Conservation (phyloP, 2,888 invertebrate genomes). For the Cantharis flavilabris region DNA sequence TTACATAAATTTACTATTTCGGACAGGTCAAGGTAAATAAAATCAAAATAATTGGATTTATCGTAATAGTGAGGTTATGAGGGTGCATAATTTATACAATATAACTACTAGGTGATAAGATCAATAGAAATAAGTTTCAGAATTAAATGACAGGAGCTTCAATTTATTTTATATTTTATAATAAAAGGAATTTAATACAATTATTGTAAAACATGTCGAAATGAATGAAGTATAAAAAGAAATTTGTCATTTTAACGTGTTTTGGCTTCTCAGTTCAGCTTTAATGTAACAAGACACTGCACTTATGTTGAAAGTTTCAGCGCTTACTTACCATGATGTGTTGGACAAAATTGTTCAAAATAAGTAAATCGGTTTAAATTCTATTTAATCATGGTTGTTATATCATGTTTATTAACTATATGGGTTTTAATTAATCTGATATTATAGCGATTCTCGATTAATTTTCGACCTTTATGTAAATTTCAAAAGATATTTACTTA, state of each 20-base stretch:
- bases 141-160: neutral
- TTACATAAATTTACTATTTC: neutral
- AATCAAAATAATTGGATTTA: conserved; percentile 10
- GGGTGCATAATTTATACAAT: neutral
- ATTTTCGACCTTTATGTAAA: neutral
- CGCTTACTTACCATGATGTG: neutral
- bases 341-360: neutral
- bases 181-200: conserved; percentile 2
- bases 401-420: no score
- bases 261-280: neutral
- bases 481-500: neutral
- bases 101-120: neutral
- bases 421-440: neutral
- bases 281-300: conserved; percentile 11
- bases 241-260: neutral
- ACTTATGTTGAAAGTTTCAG: neutral
- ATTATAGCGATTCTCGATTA: neutral
- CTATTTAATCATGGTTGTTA: neutral
- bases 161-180: neutral
- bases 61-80: neutral
- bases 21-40: conserved; percentile 8
- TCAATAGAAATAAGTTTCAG: neutral
- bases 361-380: neutral
- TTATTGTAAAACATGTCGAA: conserved; percentile 8
- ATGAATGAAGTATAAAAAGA: conserved; percentile 11